These are phyloP conservation scores for Drosophila equinoxialis DNA, from an alignment of 1,140 invertebrate genomes.

Conservation along the genomic window DNA sequence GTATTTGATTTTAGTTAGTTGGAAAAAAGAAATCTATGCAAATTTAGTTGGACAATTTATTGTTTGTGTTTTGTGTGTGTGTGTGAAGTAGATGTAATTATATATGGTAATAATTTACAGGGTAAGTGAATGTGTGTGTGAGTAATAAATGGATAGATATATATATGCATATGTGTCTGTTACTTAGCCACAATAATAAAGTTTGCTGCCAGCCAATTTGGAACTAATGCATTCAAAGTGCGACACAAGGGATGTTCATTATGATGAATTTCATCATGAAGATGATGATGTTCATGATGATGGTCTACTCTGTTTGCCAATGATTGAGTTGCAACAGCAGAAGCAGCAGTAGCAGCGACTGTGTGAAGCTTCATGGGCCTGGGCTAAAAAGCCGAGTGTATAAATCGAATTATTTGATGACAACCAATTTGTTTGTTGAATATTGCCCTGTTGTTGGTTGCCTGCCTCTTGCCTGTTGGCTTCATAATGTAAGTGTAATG, in stretches of 20 bases:
- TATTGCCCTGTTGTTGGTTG: conserved; percentile 8
- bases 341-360: no score
- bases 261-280: neutral
- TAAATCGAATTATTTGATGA: conserved; percentile 64
- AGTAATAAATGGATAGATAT: no score
- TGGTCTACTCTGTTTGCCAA: conserved; percentile 25
- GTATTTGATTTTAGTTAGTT: no score
- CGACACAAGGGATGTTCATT: conserved; percentile 29
- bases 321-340: conserved; percentile 33
- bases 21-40: no score
- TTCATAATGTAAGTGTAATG: conserved; percentile 6
- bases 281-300: conserved; percentile 6
- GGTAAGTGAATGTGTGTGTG: neutral
- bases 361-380: neutral
- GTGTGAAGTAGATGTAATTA: conserved; percentile 2
- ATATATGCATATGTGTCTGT: conserved; percentile 5
- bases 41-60: no score
- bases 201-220: conserved; percentile 64
- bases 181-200: conserved; percentile 57
- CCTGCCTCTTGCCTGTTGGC: neutral
- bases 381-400: conserved; percentile 47
- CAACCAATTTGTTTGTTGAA: conserved; percentile 26
- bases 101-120: neutral
- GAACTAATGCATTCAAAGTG: conserved; percentile 67
- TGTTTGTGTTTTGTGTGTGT: no score